Percentiles rank a stretch among this genome's conserved stretches.
Evolutionary conservation across 2,888 invertebrate genomes (phyloP).

Genomic region (Ornithoptera alexandrae): DNA sequence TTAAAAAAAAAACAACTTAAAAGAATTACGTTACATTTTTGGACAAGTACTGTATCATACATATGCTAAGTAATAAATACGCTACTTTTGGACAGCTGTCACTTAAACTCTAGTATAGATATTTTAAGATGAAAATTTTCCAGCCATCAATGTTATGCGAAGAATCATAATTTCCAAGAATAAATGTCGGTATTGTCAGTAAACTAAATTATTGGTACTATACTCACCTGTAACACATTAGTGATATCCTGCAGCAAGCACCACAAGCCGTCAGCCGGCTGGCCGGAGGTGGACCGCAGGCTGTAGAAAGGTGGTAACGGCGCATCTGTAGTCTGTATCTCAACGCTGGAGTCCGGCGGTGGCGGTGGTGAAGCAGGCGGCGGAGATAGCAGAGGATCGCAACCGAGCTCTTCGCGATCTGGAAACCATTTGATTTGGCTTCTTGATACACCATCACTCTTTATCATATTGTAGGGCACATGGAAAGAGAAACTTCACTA

Average conservation of each 20-base stretch:
- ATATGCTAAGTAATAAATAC: too few relatives aligned
- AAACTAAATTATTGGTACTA: background rate
- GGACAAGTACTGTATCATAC: too few relatives aligned
- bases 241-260: conserved; percentile 89
- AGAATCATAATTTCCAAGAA: too few relatives aligned
- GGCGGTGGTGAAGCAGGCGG: conserved; percentile 79
- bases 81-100: too few relatives aligned
- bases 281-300: conserved; percentile 81
- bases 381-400: conserved; percentile 80
- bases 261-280: conserved; percentile 84
- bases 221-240: conserved; percentile 82
- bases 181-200: background rate
- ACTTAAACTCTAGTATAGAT: too few relatives aligned
- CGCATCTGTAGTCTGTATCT: conserved; percentile 89
- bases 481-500: too few relatives aligned
- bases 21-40: too few relatives aligned
- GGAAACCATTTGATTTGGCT: conserved; percentile 33
- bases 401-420: conserved; percentile 79
- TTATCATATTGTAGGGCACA: too few relatives aligned
- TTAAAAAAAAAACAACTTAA: too few relatives aligned
- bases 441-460: background rate
- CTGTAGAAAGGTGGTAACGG: conserved; percentile 90
- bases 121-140: too few relatives aligned
- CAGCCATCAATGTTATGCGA: too few relatives aligned
- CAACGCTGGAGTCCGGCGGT: conserved; percentile 79